Evolutionary conservation across 2,113 vertebrate genomes (phyloP).

Genomic region (Rattus norvegicus): GRCr8 NC_086028.1:62609501-62610000

Average conservation of each 20-base stretch:
- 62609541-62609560: constrained; percentile 17
- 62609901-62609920: neutral
- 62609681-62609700: constrained; percentile 23
- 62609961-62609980: neutral
- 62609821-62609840: neutral
- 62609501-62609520: neutral
- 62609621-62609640: neutral
- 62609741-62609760: neutral
- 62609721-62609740: constrained; percentile 32
- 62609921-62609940: neutral
- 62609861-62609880: constrained; percentile 15
- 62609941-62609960: neutral
- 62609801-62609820: neutral
- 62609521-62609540: neutral
- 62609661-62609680: neutral
- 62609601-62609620: neutral
- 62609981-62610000: neutral
- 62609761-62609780: constrained; percentile 26
- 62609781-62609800: neutral
- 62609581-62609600: neutral
- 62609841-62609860: neutral
- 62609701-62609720: constrained; percentile 20
- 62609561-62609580: neutral
- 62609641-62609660: constrained; percentile 1
- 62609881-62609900: constrained; percentile 18